These are phyloP conservation scores for Furcula furcula DNA, from an alignment of 2,888 invertebrate species.

Conservation along the genomic window DNA sequence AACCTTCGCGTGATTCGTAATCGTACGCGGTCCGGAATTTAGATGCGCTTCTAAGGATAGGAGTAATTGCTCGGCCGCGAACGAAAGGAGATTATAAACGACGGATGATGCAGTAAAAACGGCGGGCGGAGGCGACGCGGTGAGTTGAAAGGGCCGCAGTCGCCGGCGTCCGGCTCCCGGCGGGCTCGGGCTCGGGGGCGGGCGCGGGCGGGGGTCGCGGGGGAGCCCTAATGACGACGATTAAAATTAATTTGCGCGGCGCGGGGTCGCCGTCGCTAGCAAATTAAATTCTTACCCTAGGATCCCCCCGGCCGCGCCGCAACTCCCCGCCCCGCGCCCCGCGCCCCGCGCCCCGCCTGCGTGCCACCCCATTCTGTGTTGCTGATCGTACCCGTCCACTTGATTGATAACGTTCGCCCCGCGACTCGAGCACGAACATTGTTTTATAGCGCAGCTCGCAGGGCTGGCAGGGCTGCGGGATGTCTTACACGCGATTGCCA, in stretches of 20 bases:
- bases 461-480: too few relatives aligned
- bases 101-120: constrained; percentile 31
- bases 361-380: constrained; percentile 34
- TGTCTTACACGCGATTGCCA: too few relatives aligned
- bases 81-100: constrained; percentile 26
- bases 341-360: constrained; percentile 6
- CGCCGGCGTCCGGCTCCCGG: constrained; percentile 12
- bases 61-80: constrained; percentile 31
- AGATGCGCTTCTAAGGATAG: constrained; percentile 35
- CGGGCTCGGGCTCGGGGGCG: constrained; percentile 1
- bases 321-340: constrained; percentile 2
- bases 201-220: constrained; percentile 20
- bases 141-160: constrained; percentile 36
- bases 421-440: constrained; percentile 15
- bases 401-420: constrained; percentile 48
- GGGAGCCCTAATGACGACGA: constrained; percentile 64
- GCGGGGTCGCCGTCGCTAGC: constrained; percentile 37
- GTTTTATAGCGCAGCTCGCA: neutral
- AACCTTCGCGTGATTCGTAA: constrained; percentile 30
- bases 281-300: constrained; percentile 69
- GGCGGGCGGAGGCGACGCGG: constrained; percentile 27
- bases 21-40: constrained; percentile 25
- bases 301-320: constrained; percentile 23
- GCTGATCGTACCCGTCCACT: constrained; percentile 35
- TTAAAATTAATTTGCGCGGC: constrained; percentile 75